Evolutionary conservation across 2,797 vertebrate species (phyloP).

Genomic region (Gastrophryne carolinensis): DNA sequence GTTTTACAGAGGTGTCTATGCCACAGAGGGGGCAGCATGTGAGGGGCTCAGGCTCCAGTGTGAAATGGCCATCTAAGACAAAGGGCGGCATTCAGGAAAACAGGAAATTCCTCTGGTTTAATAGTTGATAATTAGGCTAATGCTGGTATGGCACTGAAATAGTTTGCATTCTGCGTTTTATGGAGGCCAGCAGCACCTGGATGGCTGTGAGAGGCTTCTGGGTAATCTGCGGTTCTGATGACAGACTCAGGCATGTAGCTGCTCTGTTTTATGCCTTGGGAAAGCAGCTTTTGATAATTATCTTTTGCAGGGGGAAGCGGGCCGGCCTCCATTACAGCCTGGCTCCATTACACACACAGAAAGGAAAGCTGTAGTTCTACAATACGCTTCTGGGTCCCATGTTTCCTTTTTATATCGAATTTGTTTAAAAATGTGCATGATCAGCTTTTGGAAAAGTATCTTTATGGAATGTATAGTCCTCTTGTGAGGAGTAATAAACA

Average conservation of each 20-base stretch:
- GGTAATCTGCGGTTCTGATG: slow-evolving; percentile 12
- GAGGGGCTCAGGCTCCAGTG: slow-evolving; percentile 19
- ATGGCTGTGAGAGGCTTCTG: background rate
- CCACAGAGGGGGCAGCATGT: slow-evolving; percentile 14
- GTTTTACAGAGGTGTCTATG: slow-evolving; percentile 18
- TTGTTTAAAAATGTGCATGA: no score
- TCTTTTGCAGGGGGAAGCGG: background rate
- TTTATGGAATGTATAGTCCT: no score
- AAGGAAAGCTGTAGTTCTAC: background rate
- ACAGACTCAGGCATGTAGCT: background rate
- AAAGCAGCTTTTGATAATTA: background rate
- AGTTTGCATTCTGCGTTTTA: slow-evolving; percentile 36
- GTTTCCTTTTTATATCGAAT: no score
- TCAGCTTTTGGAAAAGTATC: no score
- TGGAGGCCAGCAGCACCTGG: slow-evolving; percentile 11
- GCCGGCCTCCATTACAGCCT: background rate
- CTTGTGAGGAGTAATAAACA: no score
- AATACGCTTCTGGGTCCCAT: background rate
- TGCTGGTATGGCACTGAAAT: slow-evolving; percentile 22
- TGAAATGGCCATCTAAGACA: background rate
- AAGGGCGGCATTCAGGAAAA: slow-evolving; percentile 17
- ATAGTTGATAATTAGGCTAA: slow-evolving; percentile 14
- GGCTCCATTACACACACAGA: background rate
- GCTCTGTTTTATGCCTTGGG: background rate
- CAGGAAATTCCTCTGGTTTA: slow-evolving; percentile 28